A percentile compares a stretch with the other conserved stretches of the same genome.
These are phyloP conservation scores for Linnaemya vulpina DNA, from an alignment of 2,888 invertebrate species.

Conservation along the genomic window DNA sequence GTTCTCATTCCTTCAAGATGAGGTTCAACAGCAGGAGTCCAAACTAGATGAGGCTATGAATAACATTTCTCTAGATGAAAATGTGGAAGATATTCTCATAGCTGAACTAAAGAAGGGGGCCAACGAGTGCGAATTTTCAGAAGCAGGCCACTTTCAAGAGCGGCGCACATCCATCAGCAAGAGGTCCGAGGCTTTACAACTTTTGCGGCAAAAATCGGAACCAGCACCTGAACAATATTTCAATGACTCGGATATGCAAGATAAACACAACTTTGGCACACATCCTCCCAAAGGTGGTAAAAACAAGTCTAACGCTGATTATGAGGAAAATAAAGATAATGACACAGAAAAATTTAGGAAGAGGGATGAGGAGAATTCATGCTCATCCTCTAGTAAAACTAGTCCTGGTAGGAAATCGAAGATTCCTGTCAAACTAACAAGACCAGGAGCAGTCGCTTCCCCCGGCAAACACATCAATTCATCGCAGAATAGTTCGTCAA, in stretches of 20 bases:
- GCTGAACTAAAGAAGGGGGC: conserved; percentile 81
- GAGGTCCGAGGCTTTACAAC: conserved; percentile 67
- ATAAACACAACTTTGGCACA: conserved; percentile 79
- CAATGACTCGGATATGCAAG: conserved; percentile 25
- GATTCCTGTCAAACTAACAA: conserved; percentile 81
- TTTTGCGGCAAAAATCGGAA: conserved; percentile 80
- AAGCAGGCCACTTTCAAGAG: conserved; percentile 76
- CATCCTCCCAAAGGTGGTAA: conserved; percentile 80
- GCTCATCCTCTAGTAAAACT: conserved; percentile 75
- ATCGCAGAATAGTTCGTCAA: conserved; percentile 53
- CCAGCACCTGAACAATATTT: conserved; percentile 74
- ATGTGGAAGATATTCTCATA: conserved; percentile 81
- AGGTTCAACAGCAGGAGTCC: conserved; percentile 80
- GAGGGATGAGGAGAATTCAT: conserved; percentile 72
- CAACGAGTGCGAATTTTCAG: conserved; percentile 77
- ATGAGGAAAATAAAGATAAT: conserved; percentile 77
- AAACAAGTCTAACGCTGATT: conserved; percentile 72
- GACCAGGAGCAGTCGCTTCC: conserved; percentile 82
- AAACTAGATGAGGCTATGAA: conserved; percentile 80
- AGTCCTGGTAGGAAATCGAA: conserved; percentile 83
- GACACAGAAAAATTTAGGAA: conserved; percentile 74
- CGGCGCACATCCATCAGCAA: conserved; percentile 78
- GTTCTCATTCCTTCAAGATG: conserved; percentile 80
- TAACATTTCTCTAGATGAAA: conserved; percentile 80
- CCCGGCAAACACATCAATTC: conserved; percentile 81